A percentile compares a stretch with the other conserved stretches of the same genome.
Conservation (phyloP, 2,888 invertebrate genomes). For the Amblyteles armatorius region DNA sequence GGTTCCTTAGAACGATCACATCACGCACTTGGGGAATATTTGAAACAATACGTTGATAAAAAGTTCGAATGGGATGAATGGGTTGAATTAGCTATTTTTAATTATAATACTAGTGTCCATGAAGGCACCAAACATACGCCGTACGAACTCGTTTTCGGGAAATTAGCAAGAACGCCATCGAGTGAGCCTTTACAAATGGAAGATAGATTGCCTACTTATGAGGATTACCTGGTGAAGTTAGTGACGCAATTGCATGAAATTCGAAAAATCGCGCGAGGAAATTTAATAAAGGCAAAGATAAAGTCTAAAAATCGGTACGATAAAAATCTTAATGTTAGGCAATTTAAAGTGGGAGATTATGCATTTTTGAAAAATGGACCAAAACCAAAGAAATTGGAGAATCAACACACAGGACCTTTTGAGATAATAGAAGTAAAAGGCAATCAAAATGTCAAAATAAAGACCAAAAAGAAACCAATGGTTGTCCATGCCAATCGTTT, state of each 20-base stretch:
- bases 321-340: constrained; percentile 3
- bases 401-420: constrained; percentile 53
- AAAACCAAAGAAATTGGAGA: constrained; percentile 47
- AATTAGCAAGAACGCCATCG: constrained; percentile 8
- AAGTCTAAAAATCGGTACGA: constrained; percentile 59
- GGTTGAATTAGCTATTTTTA: neutral
- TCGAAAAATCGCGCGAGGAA: constrained; percentile 36
- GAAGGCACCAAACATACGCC: constrained; percentile 49
- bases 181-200: constrained; percentile 10
- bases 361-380: constrained; percentile 55
- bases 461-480: neutral
- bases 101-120: constrained; percentile 63
- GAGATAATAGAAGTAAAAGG: constrained; percentile 37
- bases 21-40: neutral
- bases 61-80: neutral
- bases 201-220: constrained; percentile 35
- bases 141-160: neutral
- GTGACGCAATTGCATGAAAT: neutral
- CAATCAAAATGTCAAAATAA: constrained; percentile 13
- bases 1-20: constrained; percentile 43
- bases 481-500: constrained; percentile 10
- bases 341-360: constrained; percentile 47
- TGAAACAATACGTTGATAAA: neutral
- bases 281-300: constrained; percentile 54
- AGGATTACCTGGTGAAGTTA: constrained; percentile 53